Base-by-base conservation (phyloP, 64 coral and sea anemone species). In the Actinia equina region DNA sequence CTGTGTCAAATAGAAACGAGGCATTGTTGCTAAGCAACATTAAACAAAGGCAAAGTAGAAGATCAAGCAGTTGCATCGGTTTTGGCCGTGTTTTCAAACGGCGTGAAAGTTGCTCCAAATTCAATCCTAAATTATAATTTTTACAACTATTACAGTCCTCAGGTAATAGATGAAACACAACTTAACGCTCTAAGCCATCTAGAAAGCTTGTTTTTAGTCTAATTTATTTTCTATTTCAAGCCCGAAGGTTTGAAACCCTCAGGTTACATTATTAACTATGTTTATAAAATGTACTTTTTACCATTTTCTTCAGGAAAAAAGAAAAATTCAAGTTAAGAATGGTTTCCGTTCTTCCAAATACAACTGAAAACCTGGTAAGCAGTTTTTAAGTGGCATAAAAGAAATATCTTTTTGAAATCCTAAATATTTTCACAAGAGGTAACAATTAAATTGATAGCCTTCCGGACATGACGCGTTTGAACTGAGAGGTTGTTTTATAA, bases 321-420 rank as follows among this genome's bases (percentile, higher is more conserved):
- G 44, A 18, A 74, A 14, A 11, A 5, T 10, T 30, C 26, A 23
- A 74, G 43, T 85, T 57, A 2, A 42, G 22, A 58, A 96, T 96
- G 94, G 94, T 96, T 46, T 96, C 91, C 10, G 91, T 86, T 80
- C 87, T 96, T 5, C 87, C 62, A 42, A 96, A 83, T 63, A 84
- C 77, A 30, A 80, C 85, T 18, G 88, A 93, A n/a, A 92, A 76
- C 56, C 18, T 84, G 84, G 94, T 96, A 92, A 92, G 93, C 77
- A 41, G 27, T 37, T 74, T 65, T 74, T 41, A 30, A 74, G 41
- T 14, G 19, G 2, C 2, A n/a, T 13, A 74, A 74, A 41, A 74
- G 69, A 74, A 30, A 25, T 74, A 37, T 41, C 27, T 30, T 26
- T 15, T 74, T 9, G 26, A 74, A 74, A 41, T 16, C 10, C 16